Evolutionary conservation across 2,888 invertebrate genomes (phyloP), one percentile per base, ranked within the genome.

Genomic region (Andrena camellia): DNA sequence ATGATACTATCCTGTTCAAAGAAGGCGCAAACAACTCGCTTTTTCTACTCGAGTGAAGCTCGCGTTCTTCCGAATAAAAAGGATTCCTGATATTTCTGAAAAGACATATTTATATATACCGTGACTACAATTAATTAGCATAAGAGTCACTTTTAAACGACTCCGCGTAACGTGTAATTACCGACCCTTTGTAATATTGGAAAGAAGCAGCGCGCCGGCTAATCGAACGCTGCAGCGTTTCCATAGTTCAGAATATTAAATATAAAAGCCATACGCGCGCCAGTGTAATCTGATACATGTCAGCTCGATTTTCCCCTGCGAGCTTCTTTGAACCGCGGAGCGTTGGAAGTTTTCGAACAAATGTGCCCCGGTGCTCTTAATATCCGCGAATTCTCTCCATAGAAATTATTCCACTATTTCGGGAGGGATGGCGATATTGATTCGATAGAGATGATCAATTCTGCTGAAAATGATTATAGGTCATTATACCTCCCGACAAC

Each of bases 121-220:
- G 48, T 48, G 17, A 26, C 5, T 52, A 59, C 42, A 80, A 80
- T 81, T 81, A 73, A 68, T 29, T 57, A 59, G 60, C 50, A 31
- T 73, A 75, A 74, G 33, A 8, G 66, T 80, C 52, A 54, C 52
- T 52, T 57, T 71, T 74, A 69, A 52, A 59, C 69, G 48, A 76
- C 64, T 78, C 57, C 54, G 35, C 35, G 48, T 31, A 31, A 42
- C 62, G 26, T 42, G 54, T 42, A 78, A 78, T 86, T 72, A 60
- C 74, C 59, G 42, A 35, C 48, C 8, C 42, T 26, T 72, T 70
- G 59, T 48, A 35, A 33, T 52, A 60, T 68, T 35, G 57, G 31
- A 54, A 29, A 48, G 67, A 59, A 67, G n/a, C 10, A 26, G 52
- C 59, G 64, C 31, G 62, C 17, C 17, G 29, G 57, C 31, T 67